Conservation (phyloP, 2,888 invertebrate species). For the Tyria jacobaeae region DNA sequence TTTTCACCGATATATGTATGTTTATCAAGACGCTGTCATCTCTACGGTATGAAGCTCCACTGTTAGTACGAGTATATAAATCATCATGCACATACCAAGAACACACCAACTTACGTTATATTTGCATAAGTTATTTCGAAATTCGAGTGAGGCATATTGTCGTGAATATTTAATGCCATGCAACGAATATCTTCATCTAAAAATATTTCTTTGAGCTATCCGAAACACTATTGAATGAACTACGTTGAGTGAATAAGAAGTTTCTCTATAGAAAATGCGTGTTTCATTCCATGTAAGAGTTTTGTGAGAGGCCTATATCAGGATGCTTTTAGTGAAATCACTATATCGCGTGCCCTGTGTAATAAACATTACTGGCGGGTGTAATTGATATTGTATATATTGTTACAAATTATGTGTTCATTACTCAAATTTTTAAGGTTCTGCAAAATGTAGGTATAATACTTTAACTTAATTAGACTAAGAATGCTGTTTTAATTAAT, state of each 20-base stretch:
- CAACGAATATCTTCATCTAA: slow-evolving; percentile 52
- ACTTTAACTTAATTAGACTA: slow-evolving; percentile 31
- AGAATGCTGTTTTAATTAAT: slow-evolving; percentile 30
- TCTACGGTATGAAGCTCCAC: background rate
- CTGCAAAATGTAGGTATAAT: slow-evolving; percentile 25
- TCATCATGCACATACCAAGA: slow-evolving; percentile 51
- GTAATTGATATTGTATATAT: slow-evolving; percentile 66
- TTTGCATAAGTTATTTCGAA: slow-evolving; percentile 74
- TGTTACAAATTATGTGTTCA: slow-evolving; percentile 64
- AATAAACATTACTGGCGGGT: slow-evolving; percentile 64
- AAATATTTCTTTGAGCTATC: slow-evolving; percentile 72
- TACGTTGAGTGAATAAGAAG: slow-evolving; percentile 71
- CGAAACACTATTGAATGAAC: slow-evolving; percentile 68
- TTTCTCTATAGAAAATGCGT: slow-evolving; percentile 63
- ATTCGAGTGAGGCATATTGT: slow-evolving; percentile 66
- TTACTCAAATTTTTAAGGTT: slow-evolving; percentile 56
- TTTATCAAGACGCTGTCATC: background rate
- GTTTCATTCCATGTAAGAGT: slow-evolving; percentile 54
- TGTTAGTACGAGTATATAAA: background rate
- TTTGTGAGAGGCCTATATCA: slow-evolving; percentile 57
- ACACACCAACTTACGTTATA: slow-evolving; percentile 58
- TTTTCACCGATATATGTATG: no score
- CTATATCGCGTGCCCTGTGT: slow-evolving; percentile 73
- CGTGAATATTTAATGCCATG: slow-evolving; percentile 70
- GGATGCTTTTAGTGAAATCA: slow-evolving; percentile 81